Percentiles rank a stretch among this genome's conserved stretches.
Conservation (phyloP, 2,888 invertebrate species). For the Acanthosepion lycidas region DNA sequence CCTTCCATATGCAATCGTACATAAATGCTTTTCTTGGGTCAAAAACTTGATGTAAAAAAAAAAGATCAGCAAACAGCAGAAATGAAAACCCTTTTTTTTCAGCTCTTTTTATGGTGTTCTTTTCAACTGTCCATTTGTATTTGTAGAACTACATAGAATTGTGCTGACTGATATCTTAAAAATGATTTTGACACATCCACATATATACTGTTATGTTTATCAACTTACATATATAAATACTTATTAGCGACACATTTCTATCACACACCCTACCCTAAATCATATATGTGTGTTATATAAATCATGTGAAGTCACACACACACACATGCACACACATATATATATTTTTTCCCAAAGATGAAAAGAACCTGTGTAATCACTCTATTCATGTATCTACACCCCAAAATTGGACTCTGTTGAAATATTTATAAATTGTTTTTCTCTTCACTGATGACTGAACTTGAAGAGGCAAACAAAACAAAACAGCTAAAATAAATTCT, state of each 20-base stretch:
- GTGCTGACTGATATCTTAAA: too few species aligned
- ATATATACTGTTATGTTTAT: neutral
- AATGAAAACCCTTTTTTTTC: too few species aligned
- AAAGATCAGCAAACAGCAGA: too few species aligned
- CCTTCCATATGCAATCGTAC: too few species aligned
- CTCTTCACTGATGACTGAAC: neutral
- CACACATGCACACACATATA: neutral
- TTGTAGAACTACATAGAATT: too few species aligned
- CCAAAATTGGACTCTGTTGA: neutral
- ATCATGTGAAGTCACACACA: too few species aligned
- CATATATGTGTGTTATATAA: neutral
- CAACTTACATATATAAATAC: neutral
- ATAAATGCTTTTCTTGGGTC: too few species aligned
- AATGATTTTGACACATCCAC: too few species aligned
- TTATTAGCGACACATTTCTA: neutral
- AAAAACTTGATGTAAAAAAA: too few species aligned
- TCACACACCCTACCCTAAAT: neutral
- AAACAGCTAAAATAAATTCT: neutral
- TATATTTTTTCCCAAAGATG: neutral
- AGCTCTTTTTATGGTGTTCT: too few species aligned
- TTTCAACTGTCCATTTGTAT: too few species aligned
- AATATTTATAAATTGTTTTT: neutral
- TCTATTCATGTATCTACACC: neutral
- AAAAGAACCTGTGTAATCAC: neutral
- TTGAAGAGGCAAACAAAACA: neutral